Conservation (phyloP, 1,140 invertebrate species). For the Drosophila pachea region DNA sequence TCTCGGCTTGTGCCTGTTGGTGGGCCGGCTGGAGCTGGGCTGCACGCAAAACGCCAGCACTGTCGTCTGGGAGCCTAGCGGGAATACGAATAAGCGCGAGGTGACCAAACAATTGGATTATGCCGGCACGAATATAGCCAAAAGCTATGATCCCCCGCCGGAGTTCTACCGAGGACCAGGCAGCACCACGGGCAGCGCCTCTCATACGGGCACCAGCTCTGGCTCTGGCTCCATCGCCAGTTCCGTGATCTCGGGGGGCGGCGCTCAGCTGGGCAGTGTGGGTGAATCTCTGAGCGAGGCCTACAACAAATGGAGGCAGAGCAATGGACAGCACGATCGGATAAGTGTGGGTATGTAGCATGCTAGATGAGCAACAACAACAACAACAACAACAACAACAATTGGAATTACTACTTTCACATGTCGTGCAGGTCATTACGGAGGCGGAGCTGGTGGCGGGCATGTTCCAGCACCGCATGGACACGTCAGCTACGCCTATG, state of each 20-base stretch:
- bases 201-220: neutral
- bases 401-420: too few relatives aligned
- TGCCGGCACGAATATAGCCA: conserved; percentile 43
- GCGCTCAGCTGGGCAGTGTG: conserved; percentile 44
- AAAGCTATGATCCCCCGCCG: conserved; percentile 63
- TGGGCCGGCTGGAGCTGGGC: conserved; percentile 5
- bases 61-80: conserved; percentile 27
- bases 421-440: conserved; percentile 47
- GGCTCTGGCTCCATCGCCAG: conserved; percentile 14
- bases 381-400: neutral
- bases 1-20: conserved; percentile 7
- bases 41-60: conserved; percentile 35
- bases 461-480: conserved; percentile 38
- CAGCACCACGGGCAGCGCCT: conserved; percentile 31
- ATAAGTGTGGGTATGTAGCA: conserved; percentile 70
- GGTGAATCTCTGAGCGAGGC: conserved; percentile 56
- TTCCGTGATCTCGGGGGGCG: neutral
- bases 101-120: conserved; percentile 41
- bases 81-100: conserved; percentile 31
- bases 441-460: conserved; percentile 10
- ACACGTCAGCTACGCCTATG: conserved; percentile 51
- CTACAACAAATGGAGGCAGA: conserved; percentile 62
- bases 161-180: conserved; percentile 68
- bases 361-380: neutral
- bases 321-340: conserved; percentile 40